Conservation (phyloP, 2,797 vertebrate species). For the Anas georgica region DNA sequence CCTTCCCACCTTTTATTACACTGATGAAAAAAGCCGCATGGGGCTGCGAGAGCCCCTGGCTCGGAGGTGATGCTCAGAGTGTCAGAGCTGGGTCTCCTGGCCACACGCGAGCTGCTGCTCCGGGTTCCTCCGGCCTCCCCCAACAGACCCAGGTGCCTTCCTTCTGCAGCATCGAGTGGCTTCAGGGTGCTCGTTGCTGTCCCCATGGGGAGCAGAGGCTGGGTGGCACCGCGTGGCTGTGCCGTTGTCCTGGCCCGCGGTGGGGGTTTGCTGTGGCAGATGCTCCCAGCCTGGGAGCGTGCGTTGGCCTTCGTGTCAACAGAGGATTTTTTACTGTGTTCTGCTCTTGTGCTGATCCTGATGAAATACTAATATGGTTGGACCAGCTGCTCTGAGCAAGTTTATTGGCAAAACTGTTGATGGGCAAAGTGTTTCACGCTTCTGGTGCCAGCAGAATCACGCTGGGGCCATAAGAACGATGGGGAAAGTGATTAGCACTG, state of each 20-base stretch:
- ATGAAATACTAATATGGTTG: background rate
- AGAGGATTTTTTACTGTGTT: background rate
- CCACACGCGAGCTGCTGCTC: background rate
- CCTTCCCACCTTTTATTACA: fast-evolving
- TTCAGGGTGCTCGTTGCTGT: background rate
- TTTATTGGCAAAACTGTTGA: background rate
- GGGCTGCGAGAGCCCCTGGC: fast-evolving
- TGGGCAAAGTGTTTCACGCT: background rate
- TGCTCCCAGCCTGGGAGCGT: background rate
- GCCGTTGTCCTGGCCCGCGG: background rate
- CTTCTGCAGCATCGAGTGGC: fast-evolving
- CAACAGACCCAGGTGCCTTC: background rate
- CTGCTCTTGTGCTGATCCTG: background rate
- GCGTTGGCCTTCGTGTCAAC: background rate
- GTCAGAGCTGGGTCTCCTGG: background rate
- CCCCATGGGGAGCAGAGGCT: fast-evolving
- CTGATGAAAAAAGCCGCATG: background rate
- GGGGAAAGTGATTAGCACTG: background rate
- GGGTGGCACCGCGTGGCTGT: fast-evolving
- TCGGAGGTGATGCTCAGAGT: background rate
- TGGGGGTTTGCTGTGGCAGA: background rate
- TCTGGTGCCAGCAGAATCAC: background rate
- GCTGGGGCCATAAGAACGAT: background rate
- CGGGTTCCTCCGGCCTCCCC: background rate
- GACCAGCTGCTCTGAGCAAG: slow-evolving; percentile 12